A percentile compares a stretch with the other conserved stretches of the same genome.
Conservation (phyloP, 2,888 invertebrate genomes). For the Noctua comes region DNA sequence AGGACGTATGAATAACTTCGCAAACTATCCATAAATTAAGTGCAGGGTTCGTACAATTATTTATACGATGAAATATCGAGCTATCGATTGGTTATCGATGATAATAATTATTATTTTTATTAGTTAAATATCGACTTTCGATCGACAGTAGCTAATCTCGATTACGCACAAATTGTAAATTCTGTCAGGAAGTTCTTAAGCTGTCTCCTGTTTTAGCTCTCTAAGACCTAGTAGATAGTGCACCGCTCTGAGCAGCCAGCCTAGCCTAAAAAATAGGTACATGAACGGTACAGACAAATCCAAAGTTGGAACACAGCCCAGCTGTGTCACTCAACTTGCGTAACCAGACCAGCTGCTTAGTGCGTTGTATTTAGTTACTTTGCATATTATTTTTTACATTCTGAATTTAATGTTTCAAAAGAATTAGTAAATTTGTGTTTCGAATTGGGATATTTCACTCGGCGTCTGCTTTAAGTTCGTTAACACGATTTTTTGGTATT, state of each 20-base stretch:
- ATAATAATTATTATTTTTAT: neutral
- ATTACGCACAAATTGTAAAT: neutral
- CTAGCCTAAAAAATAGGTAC: slow-evolving; percentile 24
- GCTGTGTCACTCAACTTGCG: slow-evolving; percentile 2
- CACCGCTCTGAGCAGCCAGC: slow-evolving; percentile 1
- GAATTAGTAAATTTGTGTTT: neutral
- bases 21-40: neutral
- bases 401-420: slow-evolving; percentile 2
- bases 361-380: neutral
- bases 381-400: neutral
- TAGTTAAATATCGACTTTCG: neutral
- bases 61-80: neutral
- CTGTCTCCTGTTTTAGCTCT: slow-evolving; percentile 27
- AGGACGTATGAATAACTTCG: slow-evolving; percentile 11
- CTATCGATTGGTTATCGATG: neutral
- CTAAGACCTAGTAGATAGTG: slow-evolving; percentile 6
- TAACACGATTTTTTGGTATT: slow-evolving; percentile 41
- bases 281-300: slow-evolving; percentile 2
- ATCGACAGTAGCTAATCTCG: slow-evolving; percentile 5
- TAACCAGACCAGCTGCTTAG: slow-evolving; percentile 23
- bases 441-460: neutral
- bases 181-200: slow-evolving; percentile 11
- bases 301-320: slow-evolving; percentile 13
- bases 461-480: slow-evolving; percentile 11
- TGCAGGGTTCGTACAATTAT: slow-evolving; percentile 2